Conservation (phyloP, 2,888 invertebrate genomes). For the Xestia rhomboidea region DNA sequence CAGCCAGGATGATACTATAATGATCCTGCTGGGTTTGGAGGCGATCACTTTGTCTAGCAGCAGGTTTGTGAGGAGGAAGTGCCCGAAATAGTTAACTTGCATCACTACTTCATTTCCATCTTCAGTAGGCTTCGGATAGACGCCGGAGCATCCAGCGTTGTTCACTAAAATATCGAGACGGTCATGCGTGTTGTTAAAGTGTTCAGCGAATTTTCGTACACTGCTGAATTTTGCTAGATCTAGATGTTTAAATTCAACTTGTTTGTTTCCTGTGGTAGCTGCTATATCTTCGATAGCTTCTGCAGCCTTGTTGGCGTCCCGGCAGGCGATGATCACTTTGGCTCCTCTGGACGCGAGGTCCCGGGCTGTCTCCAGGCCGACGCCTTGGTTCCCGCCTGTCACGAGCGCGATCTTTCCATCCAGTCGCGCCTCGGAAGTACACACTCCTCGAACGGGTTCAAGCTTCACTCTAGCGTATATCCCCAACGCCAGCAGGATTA, state of each 20-base stretch:
- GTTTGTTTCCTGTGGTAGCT: constrained; percentile 92
- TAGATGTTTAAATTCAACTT: constrained; percentile 91
- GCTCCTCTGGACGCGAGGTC: constrained; percentile 94
- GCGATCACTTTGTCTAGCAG: constrained; percentile 86
- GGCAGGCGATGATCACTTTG: constrained; percentile 93
- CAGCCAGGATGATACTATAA: constrained; percentile 83
- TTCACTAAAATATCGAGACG: constrained; percentile 92
- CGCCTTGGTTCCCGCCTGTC: constrained; percentile 95
- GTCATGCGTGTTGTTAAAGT: constrained; percentile 87
- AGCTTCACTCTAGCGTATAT: constrained; percentile 36
- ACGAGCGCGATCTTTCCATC: constrained; percentile 92
- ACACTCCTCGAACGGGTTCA: constrained; percentile 70
- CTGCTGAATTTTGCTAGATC: constrained; percentile 89
- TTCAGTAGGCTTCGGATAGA: constrained; percentile 82
- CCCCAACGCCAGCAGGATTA: neutral
- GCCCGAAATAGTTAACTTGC: constrained; percentile 93
- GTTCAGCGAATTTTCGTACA: constrained; percentile 91
- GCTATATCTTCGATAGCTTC: constrained; percentile 93
- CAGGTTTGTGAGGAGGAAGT: constrained; percentile 93
- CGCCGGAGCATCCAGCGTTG: constrained; percentile 90
- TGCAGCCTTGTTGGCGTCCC: constrained; percentile 93
- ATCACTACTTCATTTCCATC: constrained; percentile 92
- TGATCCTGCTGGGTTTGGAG: constrained; percentile 84
- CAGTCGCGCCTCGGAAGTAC: constrained; percentile 76
- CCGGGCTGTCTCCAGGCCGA: constrained; percentile 94